A percentile compares a stretch with the other conserved stretches of the same genome.
Evolutionary conservation across 1,140 invertebrate genomes (phyloP).

Genomic region (Aphelenchoides besseyi): DNA sequence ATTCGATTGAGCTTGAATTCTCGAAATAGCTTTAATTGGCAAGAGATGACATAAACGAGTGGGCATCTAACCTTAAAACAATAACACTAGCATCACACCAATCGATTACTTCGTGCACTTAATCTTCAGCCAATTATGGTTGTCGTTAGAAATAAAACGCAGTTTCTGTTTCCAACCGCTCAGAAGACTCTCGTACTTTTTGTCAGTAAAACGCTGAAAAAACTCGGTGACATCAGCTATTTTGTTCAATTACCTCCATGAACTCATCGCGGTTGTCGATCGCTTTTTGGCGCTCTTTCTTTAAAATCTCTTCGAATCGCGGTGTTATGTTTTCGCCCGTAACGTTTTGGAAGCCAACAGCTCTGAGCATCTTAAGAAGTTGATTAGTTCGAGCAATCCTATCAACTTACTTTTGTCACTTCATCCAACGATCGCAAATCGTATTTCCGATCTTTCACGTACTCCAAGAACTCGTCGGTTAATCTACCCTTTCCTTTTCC

Average conservation of each 20-base stretch:
- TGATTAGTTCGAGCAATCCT: too few relatives aligned
- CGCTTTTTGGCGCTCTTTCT: slow-evolving; percentile 65
- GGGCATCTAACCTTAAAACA: too few relatives aligned
- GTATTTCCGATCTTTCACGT: slow-evolving; percentile 69
- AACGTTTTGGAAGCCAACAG: slow-evolving; percentile 67
- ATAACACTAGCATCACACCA: too few relatives aligned
- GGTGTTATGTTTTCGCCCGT: slow-evolving; percentile 67
- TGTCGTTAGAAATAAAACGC: slow-evolving; percentile 45
- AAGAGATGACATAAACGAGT: too few relatives aligned
- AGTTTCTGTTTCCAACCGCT: slow-evolving; percentile 45
- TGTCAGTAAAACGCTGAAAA: slow-evolving; percentile 9
- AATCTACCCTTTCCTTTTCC: slow-evolving; percentile 67
- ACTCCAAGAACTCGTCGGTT: slow-evolving; percentile 66
- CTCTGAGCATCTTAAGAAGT: slow-evolving; percentile 62
- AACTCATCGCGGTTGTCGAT: slow-evolving; percentile 66
- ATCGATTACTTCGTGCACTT: slow-evolving; percentile 10
- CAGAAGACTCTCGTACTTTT: slow-evolving; percentile 13
- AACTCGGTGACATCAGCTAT: slow-evolving; percentile 13
- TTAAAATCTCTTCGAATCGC: slow-evolving; percentile 67
- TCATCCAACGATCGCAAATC: slow-evolving; percentile 65
- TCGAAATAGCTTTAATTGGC: too few relatives aligned
- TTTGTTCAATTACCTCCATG: slow-evolving; percentile 62
- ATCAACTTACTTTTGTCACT: slow-evolving; percentile 65
- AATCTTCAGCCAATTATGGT: slow-evolving; percentile 45
- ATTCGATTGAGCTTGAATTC: too few relatives aligned